Evolutionary conservation across 2,113 vertebrate species (phyloP).

Genomic region (Forbesichthys agassizii): DNA sequence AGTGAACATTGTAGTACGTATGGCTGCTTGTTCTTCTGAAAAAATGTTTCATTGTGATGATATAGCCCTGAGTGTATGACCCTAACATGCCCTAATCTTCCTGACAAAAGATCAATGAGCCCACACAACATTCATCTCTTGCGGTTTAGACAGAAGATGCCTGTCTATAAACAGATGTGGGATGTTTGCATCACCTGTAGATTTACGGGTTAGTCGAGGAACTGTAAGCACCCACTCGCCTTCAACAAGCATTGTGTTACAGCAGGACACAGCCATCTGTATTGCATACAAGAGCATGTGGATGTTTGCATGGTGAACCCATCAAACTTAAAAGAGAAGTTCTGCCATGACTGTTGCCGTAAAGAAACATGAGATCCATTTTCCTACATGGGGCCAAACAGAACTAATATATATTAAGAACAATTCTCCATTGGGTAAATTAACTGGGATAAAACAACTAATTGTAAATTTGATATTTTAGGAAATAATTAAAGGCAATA

Average conservation of each 20-base stretch:
- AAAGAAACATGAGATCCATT: neutral
- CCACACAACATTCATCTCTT: slow-evolving; percentile 49
- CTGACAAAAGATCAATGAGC: slow-evolving; percentile 69
- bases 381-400: neutral
- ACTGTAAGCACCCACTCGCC: slow-evolving; percentile 27
- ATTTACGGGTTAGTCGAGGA: slow-evolving; percentile 58
- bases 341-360: neutral
- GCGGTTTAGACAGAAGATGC: slow-evolving; percentile 38
- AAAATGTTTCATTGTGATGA: slow-evolving; percentile 49
- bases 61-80: slow-evolving; percentile 44
- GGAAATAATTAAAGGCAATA: neutral
- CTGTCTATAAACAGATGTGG: slow-evolving; percentile 57
- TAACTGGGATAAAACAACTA: neutral
- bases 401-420: neutral
- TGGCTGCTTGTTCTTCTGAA: slow-evolving; percentile 23
- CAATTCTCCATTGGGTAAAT: neutral
- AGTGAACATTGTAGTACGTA: too few relatives aligned
- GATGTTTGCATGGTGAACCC: too few relatives aligned
- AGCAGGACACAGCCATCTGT: slow-evolving; percentile 9
- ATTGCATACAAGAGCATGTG: neutral
- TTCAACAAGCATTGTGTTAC: slow-evolving; percentile 5
- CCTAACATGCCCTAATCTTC: slow-evolving; percentile 64
- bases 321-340: neutral
- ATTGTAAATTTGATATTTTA: neutral
- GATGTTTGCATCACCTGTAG: slow-evolving; percentile 51